Percentiles rank a stretch among this genome's conserved stretches.
These are phyloP conservation scores for Alethe castanea DNA, from an alignment of 2,113 vertebrate species.

Conservation along the genomic window DNA sequence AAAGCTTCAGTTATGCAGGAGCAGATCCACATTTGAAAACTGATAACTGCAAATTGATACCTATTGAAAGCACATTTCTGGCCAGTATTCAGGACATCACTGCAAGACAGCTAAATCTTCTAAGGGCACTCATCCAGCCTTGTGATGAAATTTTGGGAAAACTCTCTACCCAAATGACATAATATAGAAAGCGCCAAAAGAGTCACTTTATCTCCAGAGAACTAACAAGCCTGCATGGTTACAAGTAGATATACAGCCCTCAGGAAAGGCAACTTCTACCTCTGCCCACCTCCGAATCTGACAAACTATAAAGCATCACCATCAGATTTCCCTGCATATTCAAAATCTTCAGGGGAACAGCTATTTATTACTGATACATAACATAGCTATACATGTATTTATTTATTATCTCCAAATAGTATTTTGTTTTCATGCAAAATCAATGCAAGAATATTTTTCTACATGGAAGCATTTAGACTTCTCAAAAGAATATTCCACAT, in stretches of 20 bases:
- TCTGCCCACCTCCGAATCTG: background rate
- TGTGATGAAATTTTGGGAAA: background rate
- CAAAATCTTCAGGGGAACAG: background rate
- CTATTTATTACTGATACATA: background rate
- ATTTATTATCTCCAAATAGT: background rate
- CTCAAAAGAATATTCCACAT: background rate
- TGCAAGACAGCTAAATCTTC: background rate
- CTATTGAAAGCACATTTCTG: background rate
- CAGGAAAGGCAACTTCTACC: background rate
- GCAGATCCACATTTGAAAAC: background rate
- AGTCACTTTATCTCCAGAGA: background rate
- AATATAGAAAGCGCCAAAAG: background rate
- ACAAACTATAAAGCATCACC: background rate
- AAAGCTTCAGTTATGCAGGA: background rate
- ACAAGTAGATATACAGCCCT: background rate
- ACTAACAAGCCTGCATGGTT: background rate
- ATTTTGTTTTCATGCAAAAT: background rate
- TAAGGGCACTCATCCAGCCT: background rate
- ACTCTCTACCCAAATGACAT: background rate
- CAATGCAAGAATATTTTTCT: background rate
- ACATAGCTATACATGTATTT: background rate
- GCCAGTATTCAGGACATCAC: background rate
- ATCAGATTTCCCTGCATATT: background rate
- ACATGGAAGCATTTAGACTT: background rate
- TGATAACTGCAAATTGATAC: background rate